phyloP scores from a whole-genome alignment of 2,888 invertebrate genomes.

The Dusona sp. region DNA sequence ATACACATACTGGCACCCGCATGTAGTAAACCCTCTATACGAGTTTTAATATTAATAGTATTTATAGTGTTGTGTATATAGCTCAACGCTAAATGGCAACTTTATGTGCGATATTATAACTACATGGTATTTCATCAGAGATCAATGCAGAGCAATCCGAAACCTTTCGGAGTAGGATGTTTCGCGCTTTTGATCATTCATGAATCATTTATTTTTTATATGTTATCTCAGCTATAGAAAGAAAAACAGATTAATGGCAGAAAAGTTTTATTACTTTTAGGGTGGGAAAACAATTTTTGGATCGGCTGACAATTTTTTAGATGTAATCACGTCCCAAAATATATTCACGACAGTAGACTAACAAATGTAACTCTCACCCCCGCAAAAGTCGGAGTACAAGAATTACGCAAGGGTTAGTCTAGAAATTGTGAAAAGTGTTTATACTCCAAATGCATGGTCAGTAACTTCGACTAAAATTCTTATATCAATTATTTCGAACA shows the following conservation, averaged over 20 bases:
- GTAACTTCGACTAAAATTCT: too few relatives aligned
- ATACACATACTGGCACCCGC: neutral
- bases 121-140: constrained; percentile 12
- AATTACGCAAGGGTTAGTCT: too few relatives aligned
- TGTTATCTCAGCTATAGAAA: neutral
- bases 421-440: too few relatives aligned
- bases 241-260: neutral
- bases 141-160: neutral
- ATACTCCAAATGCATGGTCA: too few relatives aligned
- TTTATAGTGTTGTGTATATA: constrained; percentile 18
- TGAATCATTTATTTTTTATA: neutral
- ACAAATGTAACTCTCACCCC: neutral
- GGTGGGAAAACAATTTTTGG: neutral
- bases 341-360: neutral
- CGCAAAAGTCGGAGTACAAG: neutral
- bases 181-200: neutral
- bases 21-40: constrained; percentile 1
- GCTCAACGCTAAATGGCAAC: neutral
- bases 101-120: neutral
- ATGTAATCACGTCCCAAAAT: neutral
- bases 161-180: neutral
- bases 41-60: constrained; percentile 14
- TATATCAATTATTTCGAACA: too few relatives aligned
- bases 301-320: neutral
- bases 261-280: too few relatives aligned